Evolutionary conservation across 2,113 vertebrate genomes (phyloP).

Genomic region (Ardeotis arabs): DNA sequence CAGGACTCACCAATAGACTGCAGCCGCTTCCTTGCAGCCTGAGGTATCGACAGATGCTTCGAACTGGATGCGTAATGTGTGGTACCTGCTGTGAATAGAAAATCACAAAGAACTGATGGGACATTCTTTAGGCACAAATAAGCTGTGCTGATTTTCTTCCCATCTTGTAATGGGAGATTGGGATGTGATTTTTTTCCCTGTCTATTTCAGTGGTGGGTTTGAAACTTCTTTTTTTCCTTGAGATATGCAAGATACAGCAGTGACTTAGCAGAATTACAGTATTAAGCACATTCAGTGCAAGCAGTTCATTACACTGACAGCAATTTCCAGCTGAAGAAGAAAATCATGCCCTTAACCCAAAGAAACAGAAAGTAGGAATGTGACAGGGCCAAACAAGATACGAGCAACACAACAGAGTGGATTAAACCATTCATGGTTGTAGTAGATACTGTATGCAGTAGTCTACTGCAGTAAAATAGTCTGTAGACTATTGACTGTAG

Average conservation of each 20-base stretch:
- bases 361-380: not conserved
- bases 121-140: slow-evolving; percentile 10
- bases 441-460: not conserved
- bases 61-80: not conserved
- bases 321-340: slow-evolving; percentile 1
- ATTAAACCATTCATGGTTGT: not conserved
- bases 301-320: slow-evolving; percentile 3
- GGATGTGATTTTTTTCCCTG: not conserved
- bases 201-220: not conserved
- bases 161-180: not conserved
- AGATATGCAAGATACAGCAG: not conserved
- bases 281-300: not conserved
- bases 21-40: slow-evolving; percentile 43
- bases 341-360: not conserved
- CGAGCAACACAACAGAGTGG: not conserved
- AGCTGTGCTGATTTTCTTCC: not conserved
- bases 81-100: slow-evolving; percentile 57
- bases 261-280: not conserved
- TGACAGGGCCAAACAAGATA: not conserved
- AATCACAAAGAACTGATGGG: slow-evolving; percentile 16
- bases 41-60: slow-evolving; percentile 71
- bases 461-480: not conserved
- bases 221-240: not conserved
- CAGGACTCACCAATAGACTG: slow-evolving; percentile 45
- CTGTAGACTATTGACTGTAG: too few species aligned